phyloP scores from a whole-genome alignment of 2,113 vertebrate species.

The Tylochromis polylepis region DNA sequence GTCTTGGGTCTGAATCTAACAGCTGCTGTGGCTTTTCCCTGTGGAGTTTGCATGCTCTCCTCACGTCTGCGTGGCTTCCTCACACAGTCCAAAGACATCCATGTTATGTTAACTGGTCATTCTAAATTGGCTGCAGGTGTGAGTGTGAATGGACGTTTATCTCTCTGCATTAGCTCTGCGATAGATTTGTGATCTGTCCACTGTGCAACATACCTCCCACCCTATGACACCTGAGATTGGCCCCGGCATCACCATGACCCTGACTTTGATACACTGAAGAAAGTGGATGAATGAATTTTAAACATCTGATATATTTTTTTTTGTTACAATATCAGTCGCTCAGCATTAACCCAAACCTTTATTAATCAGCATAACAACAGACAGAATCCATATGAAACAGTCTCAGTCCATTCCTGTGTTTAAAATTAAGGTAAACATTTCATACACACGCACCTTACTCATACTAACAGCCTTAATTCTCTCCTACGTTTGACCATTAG shows the following conservation, averaged over 20 bases:
- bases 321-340: not conserved
- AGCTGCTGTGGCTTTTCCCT: not conserved
- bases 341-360: not conserved
- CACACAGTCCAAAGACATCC: not conserved
- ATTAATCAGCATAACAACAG: not conserved
- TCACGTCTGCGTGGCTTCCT: not conserved
- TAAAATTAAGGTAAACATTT: not conserved
- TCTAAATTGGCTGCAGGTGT: not conserved
- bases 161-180: not conserved
- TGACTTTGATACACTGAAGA: not conserved
- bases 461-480: not conserved
- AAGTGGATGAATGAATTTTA: not conserved
- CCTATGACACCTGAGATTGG: not conserved
- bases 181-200: not conserved
- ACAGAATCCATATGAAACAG: accelerated
- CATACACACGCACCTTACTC: not conserved
- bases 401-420: not conserved
- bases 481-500: slow-evolving; percentile 4
- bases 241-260: not conserved
- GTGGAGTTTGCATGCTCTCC: not conserved
- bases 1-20: not conserved
- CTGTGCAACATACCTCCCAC: accelerated
- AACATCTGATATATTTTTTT: not conserved
- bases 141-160: not conserved
- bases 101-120: not conserved